phyloP scores from a whole-genome alignment of 2,797 vertebrate species.

The Botia almorhae region DNA sequence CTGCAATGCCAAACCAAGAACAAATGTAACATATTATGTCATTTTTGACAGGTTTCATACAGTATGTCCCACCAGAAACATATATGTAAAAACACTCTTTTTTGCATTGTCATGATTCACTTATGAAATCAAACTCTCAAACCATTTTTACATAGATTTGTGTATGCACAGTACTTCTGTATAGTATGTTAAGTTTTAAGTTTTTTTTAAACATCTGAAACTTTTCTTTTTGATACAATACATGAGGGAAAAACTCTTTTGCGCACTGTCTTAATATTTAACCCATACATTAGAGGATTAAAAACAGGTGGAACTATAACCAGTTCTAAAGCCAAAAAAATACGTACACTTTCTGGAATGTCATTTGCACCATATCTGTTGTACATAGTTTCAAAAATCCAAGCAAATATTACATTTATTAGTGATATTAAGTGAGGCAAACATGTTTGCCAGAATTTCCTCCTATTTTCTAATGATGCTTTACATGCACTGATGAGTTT shows the following conservation, averaged over 20 bases:
- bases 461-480: slow-evolving; percentile 49
- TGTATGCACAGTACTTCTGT: too few species aligned
- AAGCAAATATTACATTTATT: slow-evolving; percentile 27
- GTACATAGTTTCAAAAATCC: slow-evolving; percentile 48
- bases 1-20: too few species aligned
- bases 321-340: slow-evolving; percentile 42
- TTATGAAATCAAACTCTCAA: too few species aligned
- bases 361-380: slow-evolving; percentile 41
- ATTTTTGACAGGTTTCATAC: too few species aligned
- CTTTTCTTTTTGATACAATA: background rate
- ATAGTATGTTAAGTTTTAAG: too few species aligned
- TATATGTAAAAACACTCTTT: too few species aligned
- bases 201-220: too few species aligned
- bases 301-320: slow-evolving; percentile 43
- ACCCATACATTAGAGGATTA: slow-evolving; percentile 35
- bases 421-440: slow-evolving; percentile 50
- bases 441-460: slow-evolving; percentile 52
- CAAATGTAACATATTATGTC: too few species aligned
- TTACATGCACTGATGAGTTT: slow-evolving; percentile 46
- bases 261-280: slow-evolving; percentile 28
- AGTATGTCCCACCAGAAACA: too few species aligned
- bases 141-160: too few species aligned
- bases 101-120: too few species aligned
- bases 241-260: slow-evolving; percentile 1
- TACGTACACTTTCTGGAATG: slow-evolving; percentile 29